Evolutionary conservation across 2,113 vertebrate species (phyloP).

Genomic region (Callospermophilus lateralis): DNA sequence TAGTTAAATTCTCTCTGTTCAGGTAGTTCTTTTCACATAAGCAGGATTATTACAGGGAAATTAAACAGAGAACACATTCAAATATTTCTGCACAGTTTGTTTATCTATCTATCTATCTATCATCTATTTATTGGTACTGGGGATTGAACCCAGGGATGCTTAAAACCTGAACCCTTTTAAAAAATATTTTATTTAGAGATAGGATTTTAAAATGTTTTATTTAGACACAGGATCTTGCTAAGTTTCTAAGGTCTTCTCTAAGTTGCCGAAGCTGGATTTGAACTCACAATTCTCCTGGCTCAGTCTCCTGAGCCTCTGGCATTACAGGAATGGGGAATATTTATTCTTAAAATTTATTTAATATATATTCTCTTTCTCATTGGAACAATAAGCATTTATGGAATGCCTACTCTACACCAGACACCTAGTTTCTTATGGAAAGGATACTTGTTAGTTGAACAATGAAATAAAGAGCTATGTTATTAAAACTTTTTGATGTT

Average conservation of each 20-base stretch:
- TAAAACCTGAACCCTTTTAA: no score
- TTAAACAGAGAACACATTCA: background rate
- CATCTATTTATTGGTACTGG: no score
- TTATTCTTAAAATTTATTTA: background rate
- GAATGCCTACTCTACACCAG: background rate
- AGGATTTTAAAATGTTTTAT: no score
- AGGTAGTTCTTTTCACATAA: background rate
- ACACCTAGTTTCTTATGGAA: background rate
- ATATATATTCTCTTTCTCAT: background rate
- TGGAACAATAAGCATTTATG: background rate
- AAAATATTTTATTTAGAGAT: no score
- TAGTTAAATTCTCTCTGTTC: background rate
- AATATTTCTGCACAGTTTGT: background rate
- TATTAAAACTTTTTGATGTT: background rate
- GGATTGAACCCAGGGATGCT: no score
- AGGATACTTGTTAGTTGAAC: background rate
- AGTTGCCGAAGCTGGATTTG: no score
- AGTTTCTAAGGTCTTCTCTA: no score
- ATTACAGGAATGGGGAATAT: background rate
- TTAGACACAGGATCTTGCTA: no score
- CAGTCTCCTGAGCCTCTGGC: no score
- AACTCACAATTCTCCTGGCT: no score
- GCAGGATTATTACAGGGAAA: background rate
- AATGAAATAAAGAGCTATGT: conserved; percentile 5
- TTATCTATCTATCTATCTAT: no score